A percentile compares a stretch with the other conserved stretches of the same genome.
Conservation (phyloP, 2,113 vertebrate species). For the Prionailurus viverrinus region DNA sequence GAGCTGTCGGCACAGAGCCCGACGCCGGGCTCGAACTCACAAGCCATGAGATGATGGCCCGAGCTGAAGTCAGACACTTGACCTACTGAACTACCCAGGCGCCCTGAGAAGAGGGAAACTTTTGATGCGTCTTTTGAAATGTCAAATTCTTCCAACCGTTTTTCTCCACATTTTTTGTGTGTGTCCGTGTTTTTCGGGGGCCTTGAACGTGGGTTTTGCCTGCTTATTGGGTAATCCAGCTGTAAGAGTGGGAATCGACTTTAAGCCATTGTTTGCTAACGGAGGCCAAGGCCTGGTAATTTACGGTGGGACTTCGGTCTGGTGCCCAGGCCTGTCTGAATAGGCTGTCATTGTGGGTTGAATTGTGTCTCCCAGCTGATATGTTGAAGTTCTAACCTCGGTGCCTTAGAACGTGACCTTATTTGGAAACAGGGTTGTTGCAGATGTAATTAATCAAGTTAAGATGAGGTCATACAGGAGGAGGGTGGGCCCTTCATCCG, state of each 20-base stretch:
- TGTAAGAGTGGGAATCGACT: neutral
- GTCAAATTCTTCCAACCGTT: neutral
- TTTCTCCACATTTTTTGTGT: neutral
- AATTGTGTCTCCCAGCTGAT: neutral
- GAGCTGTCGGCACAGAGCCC: too few relatives aligned
- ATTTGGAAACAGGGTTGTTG: neutral
- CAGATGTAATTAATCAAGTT: neutral
- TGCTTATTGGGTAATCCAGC: neutral
- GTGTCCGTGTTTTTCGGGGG: neutral
- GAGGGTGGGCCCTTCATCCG: neutral
- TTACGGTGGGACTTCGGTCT: neutral
- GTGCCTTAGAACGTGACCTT: neutral
- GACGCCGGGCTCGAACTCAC: too few relatives aligned
- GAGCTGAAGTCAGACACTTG: too few relatives aligned
- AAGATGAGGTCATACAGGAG: neutral
- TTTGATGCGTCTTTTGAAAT: neutral
- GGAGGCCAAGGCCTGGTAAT: neutral
- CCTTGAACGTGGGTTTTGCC: neutral
- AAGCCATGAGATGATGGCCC: too few relatives aligned
- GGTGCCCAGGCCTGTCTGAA: neutral
- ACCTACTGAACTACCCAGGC: too few relatives aligned
- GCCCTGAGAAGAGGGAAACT: neutral
- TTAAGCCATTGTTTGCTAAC: neutral
- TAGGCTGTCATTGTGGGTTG: neutral
- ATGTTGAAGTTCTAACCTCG: neutral